Conservation (phyloP, 2,797 vertebrate genomes). For the Poecilia picta region DNA sequence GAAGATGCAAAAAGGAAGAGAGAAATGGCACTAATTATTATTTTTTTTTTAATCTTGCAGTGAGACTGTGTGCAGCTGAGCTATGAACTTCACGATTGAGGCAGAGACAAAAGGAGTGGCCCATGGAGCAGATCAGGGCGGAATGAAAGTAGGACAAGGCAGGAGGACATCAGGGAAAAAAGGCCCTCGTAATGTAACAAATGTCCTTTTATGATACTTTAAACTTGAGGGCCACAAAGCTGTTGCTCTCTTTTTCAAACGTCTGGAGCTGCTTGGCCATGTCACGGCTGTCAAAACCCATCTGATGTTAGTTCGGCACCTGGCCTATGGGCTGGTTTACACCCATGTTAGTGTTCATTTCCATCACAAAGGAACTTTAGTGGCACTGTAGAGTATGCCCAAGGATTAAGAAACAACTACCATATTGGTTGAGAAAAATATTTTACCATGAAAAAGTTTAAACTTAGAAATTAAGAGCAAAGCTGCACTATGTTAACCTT, state of each 20-base stretch:
- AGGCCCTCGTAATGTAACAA: slow-evolving; percentile 20
- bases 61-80: slow-evolving; percentile 40
- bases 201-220: slow-evolving; percentile 23
- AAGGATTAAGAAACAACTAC: slow-evolving; percentile 17
- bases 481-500: not conserved
- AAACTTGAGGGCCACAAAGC: slow-evolving; percentile 21
- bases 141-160: slow-evolving; percentile 30
- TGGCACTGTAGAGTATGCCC: slow-evolving; percentile 1
- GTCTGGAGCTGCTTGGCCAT: slow-evolving; percentile 14
- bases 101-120: slow-evolving; percentile 36
- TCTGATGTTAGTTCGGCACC: slow-evolving; percentile 46
- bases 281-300: slow-evolving; percentile 46
- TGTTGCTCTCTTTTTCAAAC: slow-evolving; percentile 9
- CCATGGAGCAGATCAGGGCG: slow-evolving; percentile 39
- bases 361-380: slow-evolving; percentile 53
- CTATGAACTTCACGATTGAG: slow-evolving; percentile 31
- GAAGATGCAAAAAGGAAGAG: slow-evolving; percentile 26
- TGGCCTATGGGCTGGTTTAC: slow-evolving; percentile 34
- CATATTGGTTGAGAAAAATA: not conserved
- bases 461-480: not conserved
- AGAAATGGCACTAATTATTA: slow-evolving; percentile 54
- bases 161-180: slow-evolving; percentile 9
- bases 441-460: not conserved
- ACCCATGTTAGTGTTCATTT: slow-evolving; percentile 45
- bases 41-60: slow-evolving; percentile 61